A percentile compares a stretch with the other conserved stretches of the same genome.
Conservation (phyloP, 2,888 invertebrate species). For the Euplagia quadripunctaria region DNA sequence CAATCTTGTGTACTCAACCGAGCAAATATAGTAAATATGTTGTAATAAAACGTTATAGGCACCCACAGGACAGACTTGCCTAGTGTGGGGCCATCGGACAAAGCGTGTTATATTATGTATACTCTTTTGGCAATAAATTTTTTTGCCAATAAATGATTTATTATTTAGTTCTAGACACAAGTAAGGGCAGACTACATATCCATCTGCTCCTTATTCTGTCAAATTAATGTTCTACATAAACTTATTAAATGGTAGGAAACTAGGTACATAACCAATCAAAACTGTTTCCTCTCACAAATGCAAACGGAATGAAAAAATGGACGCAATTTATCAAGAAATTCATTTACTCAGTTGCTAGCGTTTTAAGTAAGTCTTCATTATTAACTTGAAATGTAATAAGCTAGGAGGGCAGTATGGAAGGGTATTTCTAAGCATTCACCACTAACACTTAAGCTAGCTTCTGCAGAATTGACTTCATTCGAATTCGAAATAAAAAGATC, state of each 20-base stretch:
- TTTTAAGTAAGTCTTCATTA: slow-evolving; percentile 12
- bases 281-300: neutral
- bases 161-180: too few species aligned
- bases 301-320: slow-evolving; percentile 14
- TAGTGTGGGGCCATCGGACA: too few species aligned
- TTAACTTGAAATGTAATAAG: slow-evolving; percentile 12
- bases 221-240: neutral
- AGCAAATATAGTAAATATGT: too few species aligned
- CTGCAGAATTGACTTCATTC: neutral
- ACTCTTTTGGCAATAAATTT: too few species aligned
- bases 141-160: too few species aligned
- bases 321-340: slow-evolving; percentile 12
- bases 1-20: too few species aligned
- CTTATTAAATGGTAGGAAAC: neutral
- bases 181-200: too few species aligned
- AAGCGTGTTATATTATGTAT: too few species aligned
- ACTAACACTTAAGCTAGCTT: neutral
- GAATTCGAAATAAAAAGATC: too few species aligned
- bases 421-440: neutral
- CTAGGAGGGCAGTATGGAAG: neutral
- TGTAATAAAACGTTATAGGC: too few species aligned
- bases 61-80: too few species aligned
- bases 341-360: slow-evolving; percentile 3
- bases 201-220: too few species aligned
- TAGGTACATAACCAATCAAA: slow-evolving; percentile 2